Evolutionary conservation across 2,113 vertebrate genomes (phyloP).

Genomic region (Oryctolagus cuniculus): mOryCun1.1 NC_091447.1:32938001-32938500

Average conservation of each 20-base stretch:
- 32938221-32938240: not conserved
- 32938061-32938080: not conserved
- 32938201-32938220: conserved; percentile 49
- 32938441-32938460: not conserved
- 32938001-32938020: conserved; percentile 5
- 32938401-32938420: not conserved
- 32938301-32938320: conserved; percentile 76
- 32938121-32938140: not conserved
- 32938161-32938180: conserved; percentile 36
- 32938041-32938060: not conserved
- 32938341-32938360: conserved; percentile 4
- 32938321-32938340: conserved; percentile 45
- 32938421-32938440: not conserved
- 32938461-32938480: not conserved
- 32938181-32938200: not conserved
- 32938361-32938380: conserved; percentile 42
- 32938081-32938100: not conserved
- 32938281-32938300: conserved; percentile 30
- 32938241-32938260: conserved; percentile 56
- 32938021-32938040: conserved; percentile 9
- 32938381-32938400: not conserved
- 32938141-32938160: not conserved
- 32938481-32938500: not conserved
- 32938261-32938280: conserved; percentile 50
- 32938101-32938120: not conserved